Percentiles rank a stretch among this genome's conserved stretches.
Conservation (phyloP, 2,113 vertebrate genomes). For the Benthochromis sp. region DNA sequence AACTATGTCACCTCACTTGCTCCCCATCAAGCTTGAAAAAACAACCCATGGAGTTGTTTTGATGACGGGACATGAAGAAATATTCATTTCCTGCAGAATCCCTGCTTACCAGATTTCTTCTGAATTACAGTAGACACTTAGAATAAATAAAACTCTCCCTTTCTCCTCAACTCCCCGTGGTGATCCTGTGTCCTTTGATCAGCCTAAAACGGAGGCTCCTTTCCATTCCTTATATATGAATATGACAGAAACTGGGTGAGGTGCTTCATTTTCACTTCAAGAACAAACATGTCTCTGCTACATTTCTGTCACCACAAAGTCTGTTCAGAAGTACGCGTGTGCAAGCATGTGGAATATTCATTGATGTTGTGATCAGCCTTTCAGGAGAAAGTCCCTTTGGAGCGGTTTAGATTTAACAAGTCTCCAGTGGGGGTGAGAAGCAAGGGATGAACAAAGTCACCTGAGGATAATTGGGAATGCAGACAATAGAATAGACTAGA, state of each 20-base stretch:
- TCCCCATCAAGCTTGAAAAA: background rate
- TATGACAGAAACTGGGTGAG: background rate
- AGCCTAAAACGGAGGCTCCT: background rate
- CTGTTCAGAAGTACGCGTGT: background rate
- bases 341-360: background rate
- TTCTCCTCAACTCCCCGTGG: background rate
- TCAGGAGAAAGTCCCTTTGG: slow-evolving; percentile 1
- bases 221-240: background rate
- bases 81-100: background rate
- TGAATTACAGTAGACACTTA: background rate
- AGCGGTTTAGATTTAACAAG: slow-evolving; percentile 17
- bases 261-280: background rate
- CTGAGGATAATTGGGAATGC: background rate
- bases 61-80: background rate
- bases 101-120: background rate
- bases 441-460: background rate
- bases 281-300: background rate
- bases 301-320: background rate
- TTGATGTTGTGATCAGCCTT: slow-evolving; percentile 1
- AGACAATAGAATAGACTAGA: background rate
- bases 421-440: background rate
- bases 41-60: background rate
- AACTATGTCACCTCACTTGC: background rate
- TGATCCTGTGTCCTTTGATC: background rate
- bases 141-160: background rate